Base-by-base conservation (phyloP, 2,113 vertebrate species). In the Archocentrus centrarchus region DNA sequence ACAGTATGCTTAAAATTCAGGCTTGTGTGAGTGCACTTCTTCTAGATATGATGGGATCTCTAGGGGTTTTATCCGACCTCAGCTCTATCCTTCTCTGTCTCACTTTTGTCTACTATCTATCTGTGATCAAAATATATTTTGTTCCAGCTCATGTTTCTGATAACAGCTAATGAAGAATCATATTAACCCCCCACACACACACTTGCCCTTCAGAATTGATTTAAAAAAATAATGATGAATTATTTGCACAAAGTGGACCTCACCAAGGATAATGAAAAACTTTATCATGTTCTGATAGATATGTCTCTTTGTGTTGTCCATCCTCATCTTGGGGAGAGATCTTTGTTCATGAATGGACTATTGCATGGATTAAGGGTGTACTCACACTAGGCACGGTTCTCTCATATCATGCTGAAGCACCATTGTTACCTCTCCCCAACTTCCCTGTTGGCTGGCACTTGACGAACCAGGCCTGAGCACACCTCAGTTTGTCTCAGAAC, bases 81-180 rank as follows among this genome's bases (percentile, higher is more conserved):
- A 37, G 60, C 50, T 32, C 50, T 4, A 17, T 75, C 77, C 24
- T 30, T 81, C n/a, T 78, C 59, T 70, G 10, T 59, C 60, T 80
- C 50, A 55, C 47, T 79, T 35, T 44, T 83, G 60, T 59, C 37
- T 17, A 32, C 59, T 76, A 81, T 6, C 39, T 86, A 47, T 90
- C 77, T 81, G 37, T 62, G 75, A 91, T 92, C 84, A 87, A 66
- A 76, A 70, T 63, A 27, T 79, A 81, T 87, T 92, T 89, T 81
- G 70, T 79, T 76, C 89, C 77, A 22, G 66, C 86, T 86, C 89
- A 27, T 91, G 91, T 86, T 89, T 79, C 78, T 75, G 91, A 91
- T 91, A 91, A 86, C 75, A 75, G 83, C 61, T 91, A 89, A 92
- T 88, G 79, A 92, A 84, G 79, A 88, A 76, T 91, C 79, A 75